Evolutionary conservation across 92 coral and sea anemone species (phyloP), one percentile per base, ranked within the genome.

Genomic region (Phenganax subtilis): DNA sequence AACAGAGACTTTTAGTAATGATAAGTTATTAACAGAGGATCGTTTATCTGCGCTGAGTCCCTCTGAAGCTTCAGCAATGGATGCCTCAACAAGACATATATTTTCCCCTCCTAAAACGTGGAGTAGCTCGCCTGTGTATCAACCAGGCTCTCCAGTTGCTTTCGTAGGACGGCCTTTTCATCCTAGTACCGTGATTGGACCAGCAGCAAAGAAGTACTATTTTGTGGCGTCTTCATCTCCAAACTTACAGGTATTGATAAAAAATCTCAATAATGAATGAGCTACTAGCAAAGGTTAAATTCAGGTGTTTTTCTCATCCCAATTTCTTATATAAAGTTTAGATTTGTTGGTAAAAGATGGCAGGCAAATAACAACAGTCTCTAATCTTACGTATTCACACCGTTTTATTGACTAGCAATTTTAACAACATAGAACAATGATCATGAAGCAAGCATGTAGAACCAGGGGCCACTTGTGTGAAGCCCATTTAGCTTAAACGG

Each of bases 1-100:
- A 31, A 63, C 83, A 2, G 73, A 47, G 51, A 79, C 83, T 2
- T 79, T 79, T 29, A 79, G 59, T 17, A 63, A 62, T 29, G 83
- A 52, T 14, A 79, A 30, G n/a, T 10, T 55, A 12, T 60, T 77
- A 47, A 29, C 55, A 11, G 72, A 17, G 66, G 55, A 9, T 17
- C 16, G 10, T 12, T 4, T 37, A 25, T 12, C 54, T 9, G 62
- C 25, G 16, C 72, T 79, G 17, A 74, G 69, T 44, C 83, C 58
- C 37, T 47, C 73, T 2, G 59, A 51, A 79, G 73, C 57, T 31
- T 12, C 58, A 7, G 51, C 57, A 6, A 30, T 55, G 16, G 83
- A 79, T 37, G 60, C 83, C 1, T 79, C 74, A 3, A 63, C 75
- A 28, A 63, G 83, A 52, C 59, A 79, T n/a, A 51, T 51, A 61